Evolutionary conservation across 2,797 vertebrate species (phyloP), one percentile per base, ranked within the genome.

Genomic region (Sebastes oblongus): DNA sequence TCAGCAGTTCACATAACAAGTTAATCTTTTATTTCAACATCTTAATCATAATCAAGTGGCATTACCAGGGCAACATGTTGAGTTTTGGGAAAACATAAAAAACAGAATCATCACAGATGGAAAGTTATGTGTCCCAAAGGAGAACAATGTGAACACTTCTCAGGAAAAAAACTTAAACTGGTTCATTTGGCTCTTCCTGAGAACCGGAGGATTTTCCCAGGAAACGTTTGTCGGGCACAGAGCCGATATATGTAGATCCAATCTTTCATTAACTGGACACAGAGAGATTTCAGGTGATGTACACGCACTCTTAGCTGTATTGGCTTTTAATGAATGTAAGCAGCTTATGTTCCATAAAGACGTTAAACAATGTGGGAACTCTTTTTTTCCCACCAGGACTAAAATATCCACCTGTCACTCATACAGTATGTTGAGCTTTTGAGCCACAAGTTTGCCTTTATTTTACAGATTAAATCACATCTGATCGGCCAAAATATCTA

Each of bases 151-250:
- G 27, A 59, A 59, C 8, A 56, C 22, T 46, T 50, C 32, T n/a
- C 16, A 20, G 42, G 3, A 54, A 73, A 60, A 25, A 13, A 34
- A n/a, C 0, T 7, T 6, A 30, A 72, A 61, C 6, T 1, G 29
- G 29, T 60, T 56, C 0, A 25, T 12, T 29, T 36, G 22, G 3
- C 3, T 78, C 39, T 8, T 80, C 29, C 18, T 66, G 68, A 67
- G 62, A 73, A 68, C 22, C 1, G 5, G 27, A 77, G 58, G 69
- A 5, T 46, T 68, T 73, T 74, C 60, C 77, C 61, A 75, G 66
- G 70, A 81, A 42, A 34, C 0, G 1, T 64, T 58, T 1, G 46
- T 4, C 29, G 20, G 20, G 42, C 67, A 32, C 11, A 13, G 18
- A 60, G 18, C 46, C 8, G 46, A 50, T 50, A n/a, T 54, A 22